Evolutionary conservation across 2,113 vertebrate species (phyloP).

Genomic region (Erythrocebus patas): DNA sequence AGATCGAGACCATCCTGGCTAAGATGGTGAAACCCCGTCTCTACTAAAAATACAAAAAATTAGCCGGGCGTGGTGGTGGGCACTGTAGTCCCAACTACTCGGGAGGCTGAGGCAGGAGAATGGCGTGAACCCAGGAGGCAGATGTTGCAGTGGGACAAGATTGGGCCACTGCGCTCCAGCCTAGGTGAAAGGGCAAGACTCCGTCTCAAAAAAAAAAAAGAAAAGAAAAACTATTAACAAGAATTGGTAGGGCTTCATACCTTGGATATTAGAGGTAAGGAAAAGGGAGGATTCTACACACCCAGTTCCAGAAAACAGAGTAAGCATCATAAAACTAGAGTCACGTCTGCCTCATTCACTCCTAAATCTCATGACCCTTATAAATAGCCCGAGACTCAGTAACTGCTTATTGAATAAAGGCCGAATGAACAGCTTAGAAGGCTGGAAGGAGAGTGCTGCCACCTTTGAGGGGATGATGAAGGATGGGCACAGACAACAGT

Average conservation of each 20-base stretch:
- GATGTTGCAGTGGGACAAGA: too few relatives aligned
- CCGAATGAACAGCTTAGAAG: not conserved
- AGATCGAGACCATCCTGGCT: too few relatives aligned
- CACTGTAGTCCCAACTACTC: too few relatives aligned
- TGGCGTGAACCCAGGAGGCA: too few relatives aligned
- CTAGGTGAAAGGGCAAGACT: too few relatives aligned
- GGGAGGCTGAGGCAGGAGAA: too few relatives aligned
- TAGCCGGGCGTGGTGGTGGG: too few relatives aligned
- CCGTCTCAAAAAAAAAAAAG: not conserved
- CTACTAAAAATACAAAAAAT: too few relatives aligned
- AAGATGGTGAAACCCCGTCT: too few relatives aligned
- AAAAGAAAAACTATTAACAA: not conserved
- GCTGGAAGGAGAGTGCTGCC: not conserved
- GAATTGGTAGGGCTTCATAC: not conserved
- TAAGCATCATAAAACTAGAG: not conserved
- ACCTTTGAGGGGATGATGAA: not conserved
- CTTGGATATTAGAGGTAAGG: not conserved
- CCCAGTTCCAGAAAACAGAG: not conserved
- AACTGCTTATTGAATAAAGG: not conserved
- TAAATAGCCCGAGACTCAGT: not conserved
- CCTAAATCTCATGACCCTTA: not conserved
- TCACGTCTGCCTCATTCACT: not conserved
- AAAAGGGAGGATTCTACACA: not conserved
- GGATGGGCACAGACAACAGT: not conserved
- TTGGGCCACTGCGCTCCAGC: too few relatives aligned